Evolutionary conservation across 1,140 invertebrate genomes (phyloP), one percentile per base, ranked within the genome.

Genomic region (Diabrotica virgifera): DNA sequence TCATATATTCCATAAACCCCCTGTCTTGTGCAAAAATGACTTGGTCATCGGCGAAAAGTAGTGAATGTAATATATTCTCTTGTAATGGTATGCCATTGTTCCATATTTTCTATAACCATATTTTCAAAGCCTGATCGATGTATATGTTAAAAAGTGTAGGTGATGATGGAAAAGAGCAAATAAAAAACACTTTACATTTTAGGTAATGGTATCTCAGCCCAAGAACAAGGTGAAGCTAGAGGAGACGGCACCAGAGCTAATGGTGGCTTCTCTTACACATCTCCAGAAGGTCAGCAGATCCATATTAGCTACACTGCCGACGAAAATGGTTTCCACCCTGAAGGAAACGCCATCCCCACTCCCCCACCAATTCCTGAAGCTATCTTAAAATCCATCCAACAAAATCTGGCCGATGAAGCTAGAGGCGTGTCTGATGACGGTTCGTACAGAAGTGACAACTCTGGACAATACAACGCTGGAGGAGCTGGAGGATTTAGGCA

Each of bases 291-390:
- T 14, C 75, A 80, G 8, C 72, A 80, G 35, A 81, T 85, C 59
- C 78, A 78, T 5, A 76, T 86, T 52, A 80, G 78, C 6, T 86
- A 86, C 69, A 82, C 82, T 36, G 85, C 85, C 6, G 85, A 86
- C 63, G 81, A 83, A 61, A 80, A 82, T 38, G 85, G 85, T n/a
- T 86, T 84, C 73, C 79, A 78, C 57, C 76, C 83, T 4, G 67
- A 80, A 38, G 81, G 81, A 6, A 12, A 68, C 8, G 80, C 82
- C 71, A 68, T 84, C 5, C 83, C 83, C 0, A 82, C 79, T 5
- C 78, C 82, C 37, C 82, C 81, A 36, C 81, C 82, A 46, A 79
- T 82, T 5, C 81, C 82, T 4, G 73, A 63, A 37, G 73, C 55
- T n/a, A 85, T 85, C 70, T 63, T 81, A 11, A 77, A 77, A 46